Percentiles rank a stretch among this genome's conserved stretches.
Conservation (phyloP, 2,888 invertebrate species). For the Tupiocoris notatus region DNA sequence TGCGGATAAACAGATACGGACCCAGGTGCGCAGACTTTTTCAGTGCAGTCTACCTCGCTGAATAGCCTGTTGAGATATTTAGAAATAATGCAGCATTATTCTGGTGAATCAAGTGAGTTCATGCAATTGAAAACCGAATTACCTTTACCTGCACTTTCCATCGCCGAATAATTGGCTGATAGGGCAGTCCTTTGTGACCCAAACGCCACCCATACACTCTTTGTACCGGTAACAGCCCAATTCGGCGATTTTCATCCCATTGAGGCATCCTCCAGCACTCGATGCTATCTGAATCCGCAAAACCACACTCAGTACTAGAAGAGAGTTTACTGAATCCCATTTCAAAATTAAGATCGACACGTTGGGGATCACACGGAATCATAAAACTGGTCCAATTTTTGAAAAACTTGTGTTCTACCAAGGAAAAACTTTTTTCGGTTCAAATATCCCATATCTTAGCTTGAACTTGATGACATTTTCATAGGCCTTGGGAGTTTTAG, state of each 20-base stretch:
- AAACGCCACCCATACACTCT: background rate
- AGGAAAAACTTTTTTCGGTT: too few species aligned
- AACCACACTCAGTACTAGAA: too few species aligned
- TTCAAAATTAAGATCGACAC: too few species aligned
- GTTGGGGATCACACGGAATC: too few species aligned
- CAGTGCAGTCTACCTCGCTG: background rate
- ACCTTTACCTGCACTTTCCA: background rate
- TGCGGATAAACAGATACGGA: background rate
- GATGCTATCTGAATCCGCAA: background rate
- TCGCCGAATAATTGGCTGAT: background rate
- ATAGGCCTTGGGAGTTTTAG: too few species aligned
- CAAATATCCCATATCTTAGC: too few species aligned
- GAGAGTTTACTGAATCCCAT: too few species aligned
- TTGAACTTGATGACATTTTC: too few species aligned
- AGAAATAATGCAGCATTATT: background rate
- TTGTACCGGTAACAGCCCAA: background rate
- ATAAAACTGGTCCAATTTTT: too few species aligned
- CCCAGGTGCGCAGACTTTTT: background rate
- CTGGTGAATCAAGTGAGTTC: too few species aligned
- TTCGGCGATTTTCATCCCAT: background rate
- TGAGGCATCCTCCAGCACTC: background rate
- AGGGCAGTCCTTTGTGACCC: slow-evolving; percentile 7
- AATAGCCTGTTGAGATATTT: background rate
- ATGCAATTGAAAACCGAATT: background rate
- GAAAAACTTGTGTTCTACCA: too few species aligned